These are phyloP conservation scores for Polypedilum pembai DNA, from an alignment of 1,140 invertebrate genomes.

Conservation along the genomic window DNA sequence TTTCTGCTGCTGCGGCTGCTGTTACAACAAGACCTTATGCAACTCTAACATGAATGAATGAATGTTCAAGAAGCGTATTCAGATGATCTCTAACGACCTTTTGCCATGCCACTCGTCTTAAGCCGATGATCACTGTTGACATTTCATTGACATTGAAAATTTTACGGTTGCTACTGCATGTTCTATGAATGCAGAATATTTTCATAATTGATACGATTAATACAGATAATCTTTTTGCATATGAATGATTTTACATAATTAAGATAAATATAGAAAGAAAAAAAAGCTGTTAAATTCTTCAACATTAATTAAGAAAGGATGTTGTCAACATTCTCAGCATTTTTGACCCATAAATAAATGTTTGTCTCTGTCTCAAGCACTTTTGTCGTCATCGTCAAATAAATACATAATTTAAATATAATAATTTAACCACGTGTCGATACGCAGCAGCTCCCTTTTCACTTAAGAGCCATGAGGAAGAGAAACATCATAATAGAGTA, in stretches of 20 bases:
- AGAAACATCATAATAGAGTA: slow-evolving; percentile 1
- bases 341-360: neutral
- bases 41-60: neutral
- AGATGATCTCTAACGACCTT: slow-evolving; percentile 11
- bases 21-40: neutral
- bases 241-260: neutral
- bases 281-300: neutral
- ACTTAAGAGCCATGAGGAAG: too few relatives aligned
- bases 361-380: neutral
- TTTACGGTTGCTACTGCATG: slow-evolving; percentile 6
- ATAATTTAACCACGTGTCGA: slow-evolving; percentile 27
- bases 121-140: slow-evolving; percentile 13
- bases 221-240: neutral
- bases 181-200: neutral
- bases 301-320: neutral
- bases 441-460: neutral
- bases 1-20: too few relatives aligned
- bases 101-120: neutral
- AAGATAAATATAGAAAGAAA: neutral
- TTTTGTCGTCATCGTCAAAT: neutral
- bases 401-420: slow-evolving; percentile 28
- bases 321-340: neutral
- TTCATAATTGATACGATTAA: neutral
- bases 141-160: slow-evolving; percentile 12
- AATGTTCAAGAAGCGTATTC: neutral